phyloP scores from a whole-genome alignment of 2,113 vertebrate species.

The Rhynchomys soricoides region DNA sequence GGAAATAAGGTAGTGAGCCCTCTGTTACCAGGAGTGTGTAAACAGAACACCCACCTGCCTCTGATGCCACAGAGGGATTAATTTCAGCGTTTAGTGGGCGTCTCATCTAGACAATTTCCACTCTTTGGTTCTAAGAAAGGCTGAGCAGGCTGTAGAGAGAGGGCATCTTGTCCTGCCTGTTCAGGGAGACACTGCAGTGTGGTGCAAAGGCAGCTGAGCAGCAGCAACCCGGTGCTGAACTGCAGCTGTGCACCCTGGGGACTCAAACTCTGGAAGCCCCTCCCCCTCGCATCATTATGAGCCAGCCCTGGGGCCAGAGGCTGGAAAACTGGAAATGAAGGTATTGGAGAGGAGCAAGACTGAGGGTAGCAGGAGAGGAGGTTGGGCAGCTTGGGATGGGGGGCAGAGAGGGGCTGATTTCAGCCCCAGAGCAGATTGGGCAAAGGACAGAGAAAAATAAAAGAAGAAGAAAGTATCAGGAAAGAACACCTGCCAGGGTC shows the following conservation, averaged over 20 bases:
- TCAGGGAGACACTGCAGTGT: not conserved
- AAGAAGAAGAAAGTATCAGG: not conserved
- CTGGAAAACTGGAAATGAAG: no score
- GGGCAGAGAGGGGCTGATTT: rapidly evolving
- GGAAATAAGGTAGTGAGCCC: conserved; percentile 64
- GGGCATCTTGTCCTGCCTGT: not conserved
- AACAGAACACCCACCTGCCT: conserved; percentile 70
- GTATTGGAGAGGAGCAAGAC: rapidly evolving
- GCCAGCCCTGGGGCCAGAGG: not conserved
- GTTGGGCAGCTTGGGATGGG: not conserved
- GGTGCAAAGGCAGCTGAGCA: not conserved
- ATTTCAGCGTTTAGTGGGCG: conserved; percentile 40
- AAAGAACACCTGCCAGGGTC: not conserved
- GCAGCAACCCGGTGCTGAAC: not conserved
- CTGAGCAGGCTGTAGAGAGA: not conserved
- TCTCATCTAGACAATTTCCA: not conserved
- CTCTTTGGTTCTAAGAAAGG: not conserved
- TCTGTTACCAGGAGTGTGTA: conserved; percentile 50
- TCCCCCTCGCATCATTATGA: not conserved
- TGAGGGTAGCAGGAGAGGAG: not conserved
- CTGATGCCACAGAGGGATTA: not conserved
- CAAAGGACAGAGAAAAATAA: rapidly evolving
- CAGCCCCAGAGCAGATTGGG: not conserved
- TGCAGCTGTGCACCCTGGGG: not conserved
- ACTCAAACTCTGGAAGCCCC: no score